Base-by-base conservation (phyloP, 2,113 vertebrate genomes). In the Otis tarda region DNA sequence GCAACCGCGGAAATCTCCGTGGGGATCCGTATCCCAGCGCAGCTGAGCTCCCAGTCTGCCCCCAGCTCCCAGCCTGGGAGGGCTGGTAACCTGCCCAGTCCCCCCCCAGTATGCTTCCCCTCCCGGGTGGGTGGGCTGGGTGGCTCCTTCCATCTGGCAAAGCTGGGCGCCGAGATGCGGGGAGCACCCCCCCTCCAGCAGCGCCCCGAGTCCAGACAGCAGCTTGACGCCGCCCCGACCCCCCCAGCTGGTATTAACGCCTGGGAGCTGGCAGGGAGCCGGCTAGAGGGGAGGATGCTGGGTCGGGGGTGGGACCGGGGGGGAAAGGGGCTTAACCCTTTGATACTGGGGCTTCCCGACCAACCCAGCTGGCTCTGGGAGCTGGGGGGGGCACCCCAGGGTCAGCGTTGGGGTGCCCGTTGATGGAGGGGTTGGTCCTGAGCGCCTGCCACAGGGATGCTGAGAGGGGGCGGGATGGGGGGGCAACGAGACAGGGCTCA, bases 201-300 rank as follows among this genome's bases (percentile, higher is more conserved):
- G 84, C 21, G 4, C 91, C 78, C 89, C 8, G 2, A 74, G 64
- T 84, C 73, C 83, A 95, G 90, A 87, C 88, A 96, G 95, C 88
- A 93, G 88, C 84, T 92, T 95, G 96, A 87, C 1, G 30, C 67
- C 14, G 1, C 75, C 45, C 55, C 5, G 13, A 91, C 82, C 93
- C 95, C 95, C 94, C 89, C 71, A 83, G 87, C 95, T 95, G 96
- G 90, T 94, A 91, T 86, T 89, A 95, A 68, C 2, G 83, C 83
- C 73, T 68, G 80, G 92, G 92, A 91, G 89, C 92, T 97, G 94
- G 89, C 84, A 76, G 84, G 83, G 83, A 93, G 88, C 92, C 69
- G 23, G 63, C 67, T 57, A 80, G 57, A 85, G 82, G 61, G 88
- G 60, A 74, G 84, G 76, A 65, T 84, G 88, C 41, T 3, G 31